Base-by-base conservation (phyloP, 1,140 invertebrate species). In the Drosophila elegans region DNA sequence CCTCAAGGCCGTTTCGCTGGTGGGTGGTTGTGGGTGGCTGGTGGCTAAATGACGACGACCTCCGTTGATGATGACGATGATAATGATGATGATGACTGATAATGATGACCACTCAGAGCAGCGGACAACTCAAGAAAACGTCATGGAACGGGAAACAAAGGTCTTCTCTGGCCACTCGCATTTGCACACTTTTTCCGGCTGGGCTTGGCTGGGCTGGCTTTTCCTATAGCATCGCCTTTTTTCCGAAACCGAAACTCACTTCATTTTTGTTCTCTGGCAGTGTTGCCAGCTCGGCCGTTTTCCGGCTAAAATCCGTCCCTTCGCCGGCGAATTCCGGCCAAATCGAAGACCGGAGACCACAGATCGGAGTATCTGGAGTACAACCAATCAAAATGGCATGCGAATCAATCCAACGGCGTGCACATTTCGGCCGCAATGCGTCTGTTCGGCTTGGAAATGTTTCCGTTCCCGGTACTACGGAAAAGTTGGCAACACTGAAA, bases 101-200 rank as follows among this genome's bases (percentile, higher is more conserved):
- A 77, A 62, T 62, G 56, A 55, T 39, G 41, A 61, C 71, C 62
- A 66, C 64, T 79, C 77, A 80, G 74, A 86, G 86, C 60, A 68
- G 80, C 63, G 52, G 62, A 73, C 78, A 78, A 88, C 78, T 88
- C 67, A 86, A 88, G 75, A 81, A 69, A 86, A 86, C 64, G 68
- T 80, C 51, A 68, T 76, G 57, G 39, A 67, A 52, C 45, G 45
- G 60, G 45, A 64, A 64, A 51, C 29, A 44, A 62, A 67, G 64
- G 41, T 51, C 16, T 42, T 51, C 61, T 38, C 60, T 52, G 21
- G 60, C 21, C 36, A 38, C 60, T 64, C 32, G 59, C 64, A 67
- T 67, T 66, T 51, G 64, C 64, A 51, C 59, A 42, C 29, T 63
- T 41, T 41, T 63, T 29, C 62, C 29, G 36, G 34, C 34, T 61